Base-by-base conservation (phyloP, 2,888 invertebrate genomes). In the Drosophila mulleri region DNA sequence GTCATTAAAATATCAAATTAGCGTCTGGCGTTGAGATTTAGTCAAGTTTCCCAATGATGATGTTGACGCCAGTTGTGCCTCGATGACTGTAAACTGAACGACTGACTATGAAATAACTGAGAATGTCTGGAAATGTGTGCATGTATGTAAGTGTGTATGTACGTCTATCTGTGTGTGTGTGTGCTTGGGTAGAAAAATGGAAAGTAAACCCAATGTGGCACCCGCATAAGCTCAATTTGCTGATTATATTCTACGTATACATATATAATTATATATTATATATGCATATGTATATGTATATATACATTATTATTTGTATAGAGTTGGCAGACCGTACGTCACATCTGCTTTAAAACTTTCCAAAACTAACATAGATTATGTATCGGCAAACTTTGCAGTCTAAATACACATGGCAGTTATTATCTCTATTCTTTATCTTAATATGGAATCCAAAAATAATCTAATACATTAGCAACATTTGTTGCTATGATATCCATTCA, bases 1-100 rank as follows among this genome's bases (percentile, higher is more conserved):
- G 75, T 65, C 80, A 85, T 84, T 87, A 84, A 81, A 86, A 86
- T 88, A 83, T 83, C 77, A 88, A 85, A 86, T 81, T 83, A 86
- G 70, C 81, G 73, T 86, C 83, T 80, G 86, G 75, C 72, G 66
- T 69, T 57, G 57, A 72, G 83, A 69, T 80, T 80, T 80, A 75
- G 71, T 78, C 54, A 67, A 66, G 67, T 82, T 78, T 66, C 66
- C 60, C 52, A 78, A 66, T 68, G 60, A 53, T 66, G 35, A 60
- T 62, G 59, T 59, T 48, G 48, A 65, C 60, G 67, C 73, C 74
- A 78, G 75, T 62, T 76, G 58, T 62, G 72, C 12, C 60, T 59
- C 60, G 62, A 53, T 69, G 65, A 73, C 74, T 56, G 41, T 29
- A 41, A 67, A 67, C 54, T 35, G 47, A 54, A 56, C 53, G 48